Evolutionary conservation across 1,140 invertebrate species (phyloP).

Genomic region (Pogonus chalceus): DNA sequence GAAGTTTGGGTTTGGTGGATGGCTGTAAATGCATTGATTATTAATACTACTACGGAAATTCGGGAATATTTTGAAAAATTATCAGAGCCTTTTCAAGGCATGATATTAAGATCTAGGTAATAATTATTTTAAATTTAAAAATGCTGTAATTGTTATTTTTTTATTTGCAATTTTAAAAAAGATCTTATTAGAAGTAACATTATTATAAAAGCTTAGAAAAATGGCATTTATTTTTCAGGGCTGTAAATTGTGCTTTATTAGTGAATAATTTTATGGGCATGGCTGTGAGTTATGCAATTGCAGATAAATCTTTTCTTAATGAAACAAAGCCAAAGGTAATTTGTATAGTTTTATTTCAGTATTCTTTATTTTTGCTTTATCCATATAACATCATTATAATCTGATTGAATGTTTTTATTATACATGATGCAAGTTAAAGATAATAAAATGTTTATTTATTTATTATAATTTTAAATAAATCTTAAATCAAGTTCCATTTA

Average conservation of each 20-base stretch:
- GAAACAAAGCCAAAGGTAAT: slow-evolving; percentile 44
- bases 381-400: slow-evolving; percentile 9
- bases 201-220: not conserved
- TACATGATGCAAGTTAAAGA: not conserved
- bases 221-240: slow-evolving; percentile 30
- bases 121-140: not conserved
- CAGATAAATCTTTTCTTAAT: slow-evolving; percentile 43
- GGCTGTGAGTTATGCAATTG: slow-evolving; percentile 51
- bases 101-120: slow-evolving; percentile 17
- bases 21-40: slow-evolving; percentile 50
- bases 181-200: not conserved
- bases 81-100: slow-evolving; percentile 14
- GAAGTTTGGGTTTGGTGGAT: slow-evolving; percentile 61
- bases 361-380: slow-evolving; percentile 7
- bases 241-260: slow-evolving; percentile 49
- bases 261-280: slow-evolving; percentile 59
- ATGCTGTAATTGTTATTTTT: not conserved
- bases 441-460: slow-evolving; percentile 10
- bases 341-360: not conserved
- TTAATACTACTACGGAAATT: slow-evolving; percentile 49
- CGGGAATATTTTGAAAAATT: slow-evolving; percentile 33
- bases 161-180: not conserved
- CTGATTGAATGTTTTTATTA: not conserved
- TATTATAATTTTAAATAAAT: slow-evolving; percentile 6
- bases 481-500: not conserved